Percentiles rank a stretch among this genome's conserved stretches.
Evolutionary conservation across 2,888 invertebrate species (phyloP).

Genomic region (Torymus texanus): DNA sequence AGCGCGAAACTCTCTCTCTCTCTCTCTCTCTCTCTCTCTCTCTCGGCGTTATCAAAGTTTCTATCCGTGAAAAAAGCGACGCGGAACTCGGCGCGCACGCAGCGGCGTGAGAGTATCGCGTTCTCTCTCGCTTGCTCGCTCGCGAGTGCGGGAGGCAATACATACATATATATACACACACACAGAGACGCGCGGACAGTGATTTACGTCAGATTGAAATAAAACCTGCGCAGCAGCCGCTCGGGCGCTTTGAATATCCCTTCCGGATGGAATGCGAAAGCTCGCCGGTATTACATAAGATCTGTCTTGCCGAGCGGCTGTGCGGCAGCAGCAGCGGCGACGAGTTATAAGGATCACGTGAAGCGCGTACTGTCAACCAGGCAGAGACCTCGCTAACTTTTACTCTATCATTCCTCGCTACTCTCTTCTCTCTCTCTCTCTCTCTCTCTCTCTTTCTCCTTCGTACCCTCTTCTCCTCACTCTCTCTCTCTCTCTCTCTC

Average conservation of each 20-base stretch:
- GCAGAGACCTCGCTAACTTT: conserved; percentile 59
- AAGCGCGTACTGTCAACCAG: conserved; percentile 61
- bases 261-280: conserved; percentile 32
- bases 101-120: background rate
- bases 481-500: conserved; percentile 13
- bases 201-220: conserved; percentile 41
- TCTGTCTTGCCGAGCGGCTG: conserved; percentile 31
- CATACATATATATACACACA: too few relatives aligned
- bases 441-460: background rate
- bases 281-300: conserved; percentile 51
- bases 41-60: too few relatives aligned
- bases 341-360: conserved; percentile 63
- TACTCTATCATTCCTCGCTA: conserved; percentile 50
- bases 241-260: conserved; percentile 18
- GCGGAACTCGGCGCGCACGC: background rate
- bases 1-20: too few relatives aligned
- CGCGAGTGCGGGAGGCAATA: too few relatives aligned
- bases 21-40: too few relatives aligned
- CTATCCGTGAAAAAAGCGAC: background rate
- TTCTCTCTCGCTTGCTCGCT: too few relatives aligned
- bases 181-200: background rate
- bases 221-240: conserved; percentile 27
- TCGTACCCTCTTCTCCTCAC: conserved; percentile 12
- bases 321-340: background rate
- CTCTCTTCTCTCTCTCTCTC: conserved; percentile 52